phyloP scores from a whole-genome alignment of 2,888 invertebrate genomes.

The Nemapogon koenigi region DNA sequence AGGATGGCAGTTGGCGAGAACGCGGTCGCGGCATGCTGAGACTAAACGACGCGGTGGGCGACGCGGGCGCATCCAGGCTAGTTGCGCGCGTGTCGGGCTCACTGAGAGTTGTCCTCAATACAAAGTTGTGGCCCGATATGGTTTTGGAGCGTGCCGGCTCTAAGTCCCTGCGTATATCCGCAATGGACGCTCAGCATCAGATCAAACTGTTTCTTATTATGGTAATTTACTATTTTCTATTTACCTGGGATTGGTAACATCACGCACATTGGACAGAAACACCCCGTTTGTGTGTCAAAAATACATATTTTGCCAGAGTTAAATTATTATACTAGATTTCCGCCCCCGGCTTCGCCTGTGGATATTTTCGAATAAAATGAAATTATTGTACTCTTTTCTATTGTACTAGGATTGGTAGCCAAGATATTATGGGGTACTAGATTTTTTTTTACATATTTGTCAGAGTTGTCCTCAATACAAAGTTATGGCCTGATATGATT shows the following conservation, averaged over 20 bases:
- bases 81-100: constrained; percentile 91
- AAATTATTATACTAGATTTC: too few species aligned
- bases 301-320: too few species aligned
- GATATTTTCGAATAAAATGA: too few species aligned
- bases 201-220: constrained; percentile 87
- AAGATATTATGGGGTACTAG: too few species aligned
- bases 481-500: constrained; percentile 93
- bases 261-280: background rate
- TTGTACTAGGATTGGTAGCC: too few species aligned
- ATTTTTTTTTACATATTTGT: too few species aligned
- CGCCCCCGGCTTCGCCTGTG: too few species aligned
- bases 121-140: constrained; percentile 94
- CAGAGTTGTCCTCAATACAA: constrained; percentile 91
- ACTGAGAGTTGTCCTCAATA: constrained; percentile 88
- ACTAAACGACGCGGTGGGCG: constrained; percentile 75
- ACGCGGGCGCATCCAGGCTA: constrained; percentile 70
- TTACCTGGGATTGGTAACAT: background rate
- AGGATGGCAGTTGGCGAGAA: constrained; percentile 88
- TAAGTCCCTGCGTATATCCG: constrained; percentile 88
- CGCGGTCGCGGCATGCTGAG: constrained; percentile 88
- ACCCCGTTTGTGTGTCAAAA: background rate
- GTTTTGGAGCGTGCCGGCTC: constrained; percentile 85
- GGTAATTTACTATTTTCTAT: constrained; percentile 48
- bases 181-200: constrained; percentile 81
- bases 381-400: too few species aligned